A percentile compares a stretch with the other conserved stretches of the same genome.
phyloP scores from a whole-genome alignment of 2,888 invertebrate species.

The Callinectes sapidus region DNA sequence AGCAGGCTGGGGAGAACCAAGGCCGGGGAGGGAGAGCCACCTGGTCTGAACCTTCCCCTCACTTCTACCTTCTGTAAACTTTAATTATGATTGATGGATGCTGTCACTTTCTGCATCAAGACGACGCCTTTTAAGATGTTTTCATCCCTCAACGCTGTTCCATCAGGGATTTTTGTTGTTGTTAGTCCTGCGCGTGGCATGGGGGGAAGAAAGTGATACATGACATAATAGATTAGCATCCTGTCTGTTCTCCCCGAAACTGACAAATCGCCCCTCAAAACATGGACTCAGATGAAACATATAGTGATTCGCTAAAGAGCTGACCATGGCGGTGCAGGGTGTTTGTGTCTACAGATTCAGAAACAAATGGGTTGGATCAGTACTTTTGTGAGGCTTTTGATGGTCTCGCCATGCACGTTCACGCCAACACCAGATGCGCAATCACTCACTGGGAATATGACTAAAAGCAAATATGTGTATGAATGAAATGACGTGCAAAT shows the following conservation, averaged over 20 bases:
- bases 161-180: neutral
- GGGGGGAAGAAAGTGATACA: neutral
- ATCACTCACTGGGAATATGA: no score
- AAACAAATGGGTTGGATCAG: neutral
- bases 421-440: no score
- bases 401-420: no score
- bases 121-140: slow-evolving; percentile 8
- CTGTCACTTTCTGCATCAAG: neutral
- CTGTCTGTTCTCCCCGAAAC: slow-evolving; percentile 17
- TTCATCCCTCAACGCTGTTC: neutral
- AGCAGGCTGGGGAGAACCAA: neutral
- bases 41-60: neutral
- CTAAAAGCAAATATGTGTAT: no score
- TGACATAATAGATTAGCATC: neutral
- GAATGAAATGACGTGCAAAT: no score
- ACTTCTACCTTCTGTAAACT: slow-evolving; percentile 10
- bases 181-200: neutral
- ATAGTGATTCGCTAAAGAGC: neutral
- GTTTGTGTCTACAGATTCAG: neutral
- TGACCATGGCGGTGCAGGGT: neutral
- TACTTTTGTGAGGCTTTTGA: neutral
- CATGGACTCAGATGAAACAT: neutral
- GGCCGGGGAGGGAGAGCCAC: neutral
- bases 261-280: neutral
- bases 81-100: slow-evolving; percentile 1